Conservation (phyloP, 2,888 invertebrate species). For the Megastigmus dorsalis region DNA sequence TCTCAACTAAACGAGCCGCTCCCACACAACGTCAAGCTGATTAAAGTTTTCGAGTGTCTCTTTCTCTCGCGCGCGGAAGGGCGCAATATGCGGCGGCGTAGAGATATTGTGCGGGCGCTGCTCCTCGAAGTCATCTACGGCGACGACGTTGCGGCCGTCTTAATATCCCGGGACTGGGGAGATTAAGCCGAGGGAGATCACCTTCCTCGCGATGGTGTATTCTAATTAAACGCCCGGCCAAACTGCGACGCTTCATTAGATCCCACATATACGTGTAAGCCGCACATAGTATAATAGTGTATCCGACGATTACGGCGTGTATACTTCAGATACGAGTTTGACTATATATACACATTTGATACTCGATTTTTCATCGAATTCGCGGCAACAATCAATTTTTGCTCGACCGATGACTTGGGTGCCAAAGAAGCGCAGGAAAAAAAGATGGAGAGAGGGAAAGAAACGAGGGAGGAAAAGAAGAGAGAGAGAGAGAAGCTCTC, state of each 20-base stretch:
- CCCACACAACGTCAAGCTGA: conserved; percentile 20
- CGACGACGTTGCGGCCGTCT: conserved; percentile 8
- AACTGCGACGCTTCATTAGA: conserved; percentile 69
- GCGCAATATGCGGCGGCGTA: conserved; percentile 36
- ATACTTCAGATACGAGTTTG: neutral
- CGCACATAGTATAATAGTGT: no score
- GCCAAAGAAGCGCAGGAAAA: neutral
- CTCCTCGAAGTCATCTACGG: no score
- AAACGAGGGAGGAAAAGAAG: neutral
- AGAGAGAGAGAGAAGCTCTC: neutral
- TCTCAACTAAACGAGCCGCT: no score
- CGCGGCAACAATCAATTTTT: no score
- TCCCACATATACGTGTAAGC: no score
- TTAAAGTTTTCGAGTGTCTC: conserved; percentile 36
- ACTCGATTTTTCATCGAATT: no score
- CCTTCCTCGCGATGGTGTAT: conserved; percentile 62
- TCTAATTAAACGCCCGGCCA: conserved; percentile 73
- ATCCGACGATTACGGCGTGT: no score
- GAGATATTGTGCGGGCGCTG: conserved; percentile 18
- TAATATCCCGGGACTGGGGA: conserved; percentile 53
- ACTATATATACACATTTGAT: no score
- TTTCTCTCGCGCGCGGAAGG: neutral
- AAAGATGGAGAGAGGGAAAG: neutral
- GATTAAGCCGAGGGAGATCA: conserved; percentile 66
- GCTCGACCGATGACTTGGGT: neutral